Evolutionary conservation across 2,113 vertebrate species (phyloP).

Genomic region (Carassius gibelio): DNA sequence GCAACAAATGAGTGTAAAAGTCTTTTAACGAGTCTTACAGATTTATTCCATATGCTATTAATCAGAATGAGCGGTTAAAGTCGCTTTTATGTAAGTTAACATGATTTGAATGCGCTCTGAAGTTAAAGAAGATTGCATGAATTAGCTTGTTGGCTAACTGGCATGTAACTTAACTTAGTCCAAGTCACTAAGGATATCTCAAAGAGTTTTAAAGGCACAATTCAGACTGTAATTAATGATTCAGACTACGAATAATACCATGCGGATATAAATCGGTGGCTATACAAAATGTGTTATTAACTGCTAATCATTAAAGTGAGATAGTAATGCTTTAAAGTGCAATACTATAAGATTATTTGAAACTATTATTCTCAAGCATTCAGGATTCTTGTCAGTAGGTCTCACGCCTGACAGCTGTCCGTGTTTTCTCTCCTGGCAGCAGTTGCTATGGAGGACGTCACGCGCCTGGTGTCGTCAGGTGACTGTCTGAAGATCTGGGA

Average conservation of each 20-base stretch:
- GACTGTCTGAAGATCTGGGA: constrained; percentile 97
- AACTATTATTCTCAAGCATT: constrained; percentile 2
- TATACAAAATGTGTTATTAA: neutral
- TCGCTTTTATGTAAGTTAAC: neutral
- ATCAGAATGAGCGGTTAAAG: neutral
- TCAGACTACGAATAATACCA: neutral
- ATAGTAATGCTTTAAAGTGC: neutral
- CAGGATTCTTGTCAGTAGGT: neutral
- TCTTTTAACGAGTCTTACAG: neutral
- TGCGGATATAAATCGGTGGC: too few species aligned
- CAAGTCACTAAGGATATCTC: neutral
- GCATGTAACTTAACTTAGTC: neutral
- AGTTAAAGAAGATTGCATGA: neutral
- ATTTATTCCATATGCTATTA: neutral
- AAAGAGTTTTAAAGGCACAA: neutral
- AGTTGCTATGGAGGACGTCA: constrained; percentile 87
- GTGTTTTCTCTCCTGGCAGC: constrained; percentile 61
- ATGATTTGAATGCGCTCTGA: neutral
- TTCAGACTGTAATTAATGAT: neutral
- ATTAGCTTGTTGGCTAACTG: constrained; percentile 31
- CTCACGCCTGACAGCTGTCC: constrained; percentile 39
- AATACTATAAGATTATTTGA: neutral
- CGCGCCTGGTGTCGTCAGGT: constrained; percentile 88
- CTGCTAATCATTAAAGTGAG: neutral
- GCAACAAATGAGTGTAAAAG: neutral